Base-by-base conservation (phyloP, 1,140 invertebrate genomes). In the Leptinotarsa defecta region DNA sequence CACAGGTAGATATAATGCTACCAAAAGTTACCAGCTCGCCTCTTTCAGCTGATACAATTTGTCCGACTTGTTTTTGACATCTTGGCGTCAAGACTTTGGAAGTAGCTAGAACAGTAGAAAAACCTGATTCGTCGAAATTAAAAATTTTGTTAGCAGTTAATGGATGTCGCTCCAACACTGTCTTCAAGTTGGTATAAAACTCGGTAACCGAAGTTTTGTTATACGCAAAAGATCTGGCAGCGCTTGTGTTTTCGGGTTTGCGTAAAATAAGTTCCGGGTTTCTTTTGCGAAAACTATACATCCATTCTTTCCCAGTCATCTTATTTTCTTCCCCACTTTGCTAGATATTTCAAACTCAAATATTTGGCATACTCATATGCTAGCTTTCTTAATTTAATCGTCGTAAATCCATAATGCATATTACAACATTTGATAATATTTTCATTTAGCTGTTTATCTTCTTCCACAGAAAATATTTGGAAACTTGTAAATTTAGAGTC, bases 61-160 rank as follows among this genome's bases (percentile, higher is more conserved):
- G 80, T 22, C 82, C 83, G 11, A 84, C 80, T 81, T 86, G 82
- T 81, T 82, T 85, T 80, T 52, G 74, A 61, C 63, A 69, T 81
- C 72, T 84, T 68, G 3, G 13, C 81, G 84, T 76, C 20, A 81
- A 75, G 49, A 85, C 48, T 80, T 84, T 86, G 11, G 81, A 76
- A n/a, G 81, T 78, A 15, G 76, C 69, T 64, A 83, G 74, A 65
- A 85, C 84, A 13, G 83, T 84, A n/a, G 82, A 63, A 11, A 73
- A n/a, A 34, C 61, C 71, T 63, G 49, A 71, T 62, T 71, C 49
- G 70, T 71, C 49, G 48, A 71, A 73, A 57, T 73, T 73, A 4
- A 34, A 73, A 5, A 73, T 68, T 68, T 27, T 68, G 73, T 74
- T 67, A 48, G 67, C 73, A 71, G 64, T 43, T 43, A 74, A 70